These are phyloP conservation scores for Gymnothorax reevesii DNA, from an alignment of 2,797 vertebrate genomes.

Conservation along the genomic window DNA sequence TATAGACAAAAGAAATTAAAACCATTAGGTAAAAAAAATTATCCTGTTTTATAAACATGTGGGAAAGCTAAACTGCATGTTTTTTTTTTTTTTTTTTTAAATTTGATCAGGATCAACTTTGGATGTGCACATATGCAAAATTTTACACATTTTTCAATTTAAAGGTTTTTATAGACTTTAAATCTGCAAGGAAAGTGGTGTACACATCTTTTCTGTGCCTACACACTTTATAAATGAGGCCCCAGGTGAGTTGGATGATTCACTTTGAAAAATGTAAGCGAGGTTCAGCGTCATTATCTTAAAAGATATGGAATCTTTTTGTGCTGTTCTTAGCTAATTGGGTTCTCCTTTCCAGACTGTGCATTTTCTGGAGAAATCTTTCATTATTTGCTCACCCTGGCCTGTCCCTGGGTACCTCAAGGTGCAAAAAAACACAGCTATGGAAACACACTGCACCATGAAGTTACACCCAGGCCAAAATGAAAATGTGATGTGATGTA, in stretches of 20 bases:
- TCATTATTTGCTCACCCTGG: background rate
- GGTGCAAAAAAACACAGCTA: background rate
- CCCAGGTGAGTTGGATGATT: background rate
- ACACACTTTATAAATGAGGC: background rate
- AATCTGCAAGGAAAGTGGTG: no score
- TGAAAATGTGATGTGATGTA: background rate
- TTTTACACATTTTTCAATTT: no score
- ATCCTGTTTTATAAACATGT: no score
- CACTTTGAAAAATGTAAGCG: background rate
- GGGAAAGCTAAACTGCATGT: no score
- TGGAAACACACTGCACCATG: background rate
- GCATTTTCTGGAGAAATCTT: background rate
- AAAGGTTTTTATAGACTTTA: no score
- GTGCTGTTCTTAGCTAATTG: background rate
- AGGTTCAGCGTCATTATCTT: conserved; percentile 3
- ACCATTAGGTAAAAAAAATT: no score
- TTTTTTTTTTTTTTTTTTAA: no score
- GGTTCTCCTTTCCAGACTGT: background rate
- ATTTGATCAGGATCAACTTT: no score
- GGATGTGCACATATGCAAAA: no score
- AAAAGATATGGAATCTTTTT: background rate
- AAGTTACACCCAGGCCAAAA: background rate
- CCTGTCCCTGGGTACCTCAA: background rate
- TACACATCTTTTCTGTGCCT: no score
- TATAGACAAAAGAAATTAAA: no score